phyloP scores from a whole-genome alignment of 2,113 vertebrate species.

The Gopherus flavomarginatus region DNA sequence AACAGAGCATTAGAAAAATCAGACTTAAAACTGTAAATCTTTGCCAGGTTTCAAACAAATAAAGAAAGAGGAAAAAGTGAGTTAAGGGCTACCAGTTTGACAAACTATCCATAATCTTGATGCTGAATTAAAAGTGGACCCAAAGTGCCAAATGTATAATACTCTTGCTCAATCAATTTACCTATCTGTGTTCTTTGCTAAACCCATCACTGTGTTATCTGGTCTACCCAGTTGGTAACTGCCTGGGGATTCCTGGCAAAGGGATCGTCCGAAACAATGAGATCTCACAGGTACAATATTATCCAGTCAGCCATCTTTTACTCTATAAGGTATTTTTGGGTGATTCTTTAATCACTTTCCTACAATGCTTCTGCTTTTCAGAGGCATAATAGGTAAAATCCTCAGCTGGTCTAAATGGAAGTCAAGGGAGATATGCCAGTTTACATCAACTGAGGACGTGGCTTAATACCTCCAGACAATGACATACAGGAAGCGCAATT shows the following conservation, averaged over 20 bases:
- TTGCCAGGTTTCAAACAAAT: not conserved
- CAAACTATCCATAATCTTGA: not conserved
- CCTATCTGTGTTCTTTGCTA: not conserved
- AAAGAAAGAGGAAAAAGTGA: accelerated
- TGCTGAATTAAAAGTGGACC: not conserved
- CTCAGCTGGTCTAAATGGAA: not conserved
- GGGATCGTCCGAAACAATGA: not conserved
- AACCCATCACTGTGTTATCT: accelerated
- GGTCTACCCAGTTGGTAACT: not conserved
- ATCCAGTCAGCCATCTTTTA: not conserved
- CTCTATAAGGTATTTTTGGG: not conserved
- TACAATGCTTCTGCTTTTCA: not conserved
- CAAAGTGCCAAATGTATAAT: not conserved
- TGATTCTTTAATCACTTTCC: not conserved
- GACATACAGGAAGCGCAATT: not conserved
- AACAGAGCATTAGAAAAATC: not conserved
- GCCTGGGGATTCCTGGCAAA: not conserved
- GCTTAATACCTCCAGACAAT: accelerated
- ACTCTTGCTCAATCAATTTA: not conserved
- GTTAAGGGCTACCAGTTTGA: not conserved
- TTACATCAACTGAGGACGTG: not conserved
- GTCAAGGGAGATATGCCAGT: not conserved
- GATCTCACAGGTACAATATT: not conserved
- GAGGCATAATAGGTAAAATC: not conserved
- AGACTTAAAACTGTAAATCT: not conserved